phyloP scores from a whole-genome alignment of 2,797 vertebrate genomes.

The Rhodeus uyekii region DNA sequence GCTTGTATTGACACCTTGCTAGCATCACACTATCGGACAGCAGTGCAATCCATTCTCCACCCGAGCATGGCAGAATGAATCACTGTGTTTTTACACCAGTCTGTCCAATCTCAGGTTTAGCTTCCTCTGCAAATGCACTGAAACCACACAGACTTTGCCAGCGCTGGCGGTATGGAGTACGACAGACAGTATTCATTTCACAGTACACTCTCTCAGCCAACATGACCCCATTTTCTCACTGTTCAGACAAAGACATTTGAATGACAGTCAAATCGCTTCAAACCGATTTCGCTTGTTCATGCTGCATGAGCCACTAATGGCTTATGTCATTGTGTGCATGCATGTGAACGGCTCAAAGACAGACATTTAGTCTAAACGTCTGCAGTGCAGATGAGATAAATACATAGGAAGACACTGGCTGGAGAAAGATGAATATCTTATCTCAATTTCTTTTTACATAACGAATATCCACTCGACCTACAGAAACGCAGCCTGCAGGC shows the following conservation, averaged over 20 bases:
- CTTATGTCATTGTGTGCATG: not conserved
- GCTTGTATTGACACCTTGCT: constrained; percentile 68
- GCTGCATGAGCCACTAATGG: constrained; percentile 51
- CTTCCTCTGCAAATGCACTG: constrained; percentile 18
- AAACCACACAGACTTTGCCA: constrained; percentile 9
- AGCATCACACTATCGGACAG: constrained; percentile 40
- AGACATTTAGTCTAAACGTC: not conserved
- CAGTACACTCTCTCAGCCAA: constrained; percentile 58
- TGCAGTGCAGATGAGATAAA: constrained; percentile 44
- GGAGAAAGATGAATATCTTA: constrained; percentile 27
- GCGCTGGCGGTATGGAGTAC: not conserved
- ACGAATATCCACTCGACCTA: not conserved
- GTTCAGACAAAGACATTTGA: constrained; percentile 69
- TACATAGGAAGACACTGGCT: constrained; percentile 46
- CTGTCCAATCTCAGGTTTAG: not conserved
- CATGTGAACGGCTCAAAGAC: constrained; percentile 8
- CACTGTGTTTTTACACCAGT: not conserved
- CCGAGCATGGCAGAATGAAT: constrained; percentile 15
- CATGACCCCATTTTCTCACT: constrained; percentile 51
- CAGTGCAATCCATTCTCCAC: constrained; percentile 31
- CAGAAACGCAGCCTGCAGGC: constrained; percentile 35
- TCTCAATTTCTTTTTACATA: constrained; percentile 26
- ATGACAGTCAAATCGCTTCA: constrained; percentile 73
- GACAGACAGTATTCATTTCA: constrained; percentile 38
- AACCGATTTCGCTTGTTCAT: constrained; percentile 68